phyloP scores from a whole-genome alignment of 2,888 invertebrate species.

The Eulithis testata region DNA sequence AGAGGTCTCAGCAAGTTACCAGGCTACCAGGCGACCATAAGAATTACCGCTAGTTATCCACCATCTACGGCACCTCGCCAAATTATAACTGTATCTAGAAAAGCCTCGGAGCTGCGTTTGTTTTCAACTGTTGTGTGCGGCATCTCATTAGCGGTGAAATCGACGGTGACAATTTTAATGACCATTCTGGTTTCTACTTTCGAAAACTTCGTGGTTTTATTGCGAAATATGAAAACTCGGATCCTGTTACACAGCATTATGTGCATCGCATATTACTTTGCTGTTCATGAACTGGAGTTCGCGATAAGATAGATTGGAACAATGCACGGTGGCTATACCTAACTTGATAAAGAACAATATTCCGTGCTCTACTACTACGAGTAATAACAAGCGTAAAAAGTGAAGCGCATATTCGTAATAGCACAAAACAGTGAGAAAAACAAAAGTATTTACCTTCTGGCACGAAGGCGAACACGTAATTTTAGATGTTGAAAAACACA shows the following conservation, averaged over 20 bases:
- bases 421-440: conserved; percentile 53
- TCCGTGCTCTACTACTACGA: conserved; percentile 5
- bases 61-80: conserved; percentile 66
- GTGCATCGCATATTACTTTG: conserved; percentile 22
- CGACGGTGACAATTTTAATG: conserved; percentile 57
- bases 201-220: conserved; percentile 48
- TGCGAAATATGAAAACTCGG: conserved; percentile 35
- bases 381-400: conserved; percentile 23
- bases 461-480: conserved; percentile 69
- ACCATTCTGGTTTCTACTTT: conserved; percentile 56
- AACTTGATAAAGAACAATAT: conserved; percentile 25
- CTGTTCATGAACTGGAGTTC: conserved; percentile 30
- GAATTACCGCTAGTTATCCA: conserved; percentile 74
- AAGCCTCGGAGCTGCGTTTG: conserved; percentile 47
- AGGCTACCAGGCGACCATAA: conserved; percentile 60
- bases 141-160: conserved; percentile 66
- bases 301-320: conserved; percentile 32
- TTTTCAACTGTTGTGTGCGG: conserved; percentile 53
- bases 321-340: conserved; percentile 25
- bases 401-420: conserved; percentile 44
- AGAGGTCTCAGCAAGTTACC: conserved; percentile 56
- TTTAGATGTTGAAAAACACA: conserved; percentile 68
- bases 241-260: conserved; percentile 32
- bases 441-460: conserved; percentile 67
- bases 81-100: conserved; percentile 74